Evolutionary conservation across 2,888 invertebrate genomes (phyloP).

Genomic region (Punctoribates punctum): DNA sequence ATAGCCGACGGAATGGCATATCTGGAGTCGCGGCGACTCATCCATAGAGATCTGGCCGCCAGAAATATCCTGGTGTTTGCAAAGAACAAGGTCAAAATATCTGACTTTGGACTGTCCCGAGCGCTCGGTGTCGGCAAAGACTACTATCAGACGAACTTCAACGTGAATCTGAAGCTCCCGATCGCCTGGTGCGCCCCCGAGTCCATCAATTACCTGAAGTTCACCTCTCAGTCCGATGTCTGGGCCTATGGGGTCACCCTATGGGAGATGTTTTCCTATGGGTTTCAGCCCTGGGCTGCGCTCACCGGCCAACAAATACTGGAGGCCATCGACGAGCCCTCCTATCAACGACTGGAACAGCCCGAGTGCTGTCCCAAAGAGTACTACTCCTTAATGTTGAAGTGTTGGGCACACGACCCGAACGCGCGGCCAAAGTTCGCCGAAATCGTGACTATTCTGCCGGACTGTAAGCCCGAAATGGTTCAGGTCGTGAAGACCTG

Average conservation of each 20-base stretch:
- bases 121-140: conserved; percentile 96
- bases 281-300: conserved; percentile 97
- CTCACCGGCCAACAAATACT: conserved; percentile 88
- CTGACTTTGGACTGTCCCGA: conserved; percentile 92
- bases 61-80: conserved; percentile 96
- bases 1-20: conserved; percentile 98
- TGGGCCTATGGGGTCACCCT: conserved; percentile 98
- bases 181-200: conserved; percentile 89
- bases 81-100: conserved; percentile 85
- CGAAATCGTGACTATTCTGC: conserved; percentile 42
- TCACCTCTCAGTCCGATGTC: conserved; percentile 93
- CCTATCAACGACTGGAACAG: conserved; percentile 70
- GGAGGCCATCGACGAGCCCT: conserved; percentile 89
- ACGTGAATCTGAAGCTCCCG: conserved; percentile 66
- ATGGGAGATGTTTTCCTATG: conserved; percentile 99
- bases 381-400: conserved; percentile 84
- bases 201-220: conserved; percentile 89
- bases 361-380: conserved; percentile 93
- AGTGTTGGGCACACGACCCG: conserved; percentile 95
- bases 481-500: conserved; percentile 69
- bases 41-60: conserved; percentile 86
- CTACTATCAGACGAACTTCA: conserved; percentile 78
- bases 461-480: conserved; percentile 78
- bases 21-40: conserved; percentile 88
- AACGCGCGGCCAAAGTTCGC: conserved; percentile 66